Percentiles rank a stretch among this genome's conserved stretches.
Evolutionary conservation across 2,888 invertebrate species (phyloP).

Genomic region (Baccha elongata): DNA sequence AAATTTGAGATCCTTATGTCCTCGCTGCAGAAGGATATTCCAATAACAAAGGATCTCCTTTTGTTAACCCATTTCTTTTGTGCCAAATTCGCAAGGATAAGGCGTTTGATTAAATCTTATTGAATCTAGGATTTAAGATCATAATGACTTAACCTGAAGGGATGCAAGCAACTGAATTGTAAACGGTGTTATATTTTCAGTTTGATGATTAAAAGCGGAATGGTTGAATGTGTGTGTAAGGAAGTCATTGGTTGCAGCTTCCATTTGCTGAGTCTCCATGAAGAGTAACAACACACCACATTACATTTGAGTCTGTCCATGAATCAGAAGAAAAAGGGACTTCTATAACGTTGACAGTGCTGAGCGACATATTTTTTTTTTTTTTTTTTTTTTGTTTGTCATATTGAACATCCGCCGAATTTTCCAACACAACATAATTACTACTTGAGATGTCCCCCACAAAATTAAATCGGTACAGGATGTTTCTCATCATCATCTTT

Average conservation of each 20-base stretch:
- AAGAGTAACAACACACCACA: slow-evolving; percentile 16
- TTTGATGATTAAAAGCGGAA: slow-evolving; percentile 8
- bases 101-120: slow-evolving; percentile 69
- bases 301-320: slow-evolving; percentile 22
- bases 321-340: slow-evolving; percentile 37
- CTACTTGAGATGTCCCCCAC: slow-evolving; percentile 66
- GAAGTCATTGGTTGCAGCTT: slow-evolving; percentile 19
- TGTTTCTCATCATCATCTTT: slow-evolving; percentile 44
- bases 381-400: not conserved
- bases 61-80: slow-evolving; percentile 73
- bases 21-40: slow-evolving; percentile 42
- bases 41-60: slow-evolving; percentile 53
- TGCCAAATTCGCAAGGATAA: slow-evolving; percentile 60
- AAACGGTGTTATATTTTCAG: not conserved
- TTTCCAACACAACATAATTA: slow-evolving; percentile 37
- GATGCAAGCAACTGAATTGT: slow-evolving; percentile 1
- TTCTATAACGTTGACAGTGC: slow-evolving; percentile 24
- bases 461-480: slow-evolving; percentile 44
- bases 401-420: slow-evolving; percentile 53
- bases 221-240: slow-evolving; percentile 19
- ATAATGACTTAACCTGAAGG: slow-evolving; percentile 43
- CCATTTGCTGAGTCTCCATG: slow-evolving; percentile 6
- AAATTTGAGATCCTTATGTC: slow-evolving; percentile 48
- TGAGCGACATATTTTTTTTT: slow-evolving; percentile 27
- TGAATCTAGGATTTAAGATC: slow-evolving; percentile 57